phyloP scores from a whole-genome alignment of 2,113 vertebrate species.

The Rhadina sibilatrix region DNA sequence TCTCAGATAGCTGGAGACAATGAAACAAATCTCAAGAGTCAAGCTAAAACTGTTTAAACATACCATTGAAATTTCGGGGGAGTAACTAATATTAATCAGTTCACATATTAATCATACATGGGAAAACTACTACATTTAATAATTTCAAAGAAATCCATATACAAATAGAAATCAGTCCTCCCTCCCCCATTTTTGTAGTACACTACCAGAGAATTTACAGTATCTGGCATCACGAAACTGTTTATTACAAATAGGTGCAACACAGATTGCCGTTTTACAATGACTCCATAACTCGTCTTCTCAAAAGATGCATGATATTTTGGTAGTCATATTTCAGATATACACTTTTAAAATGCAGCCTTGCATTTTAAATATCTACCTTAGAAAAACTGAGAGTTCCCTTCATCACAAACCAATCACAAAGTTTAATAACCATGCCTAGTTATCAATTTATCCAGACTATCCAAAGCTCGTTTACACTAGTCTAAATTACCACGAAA shows the following conservation, averaged over 20 bases:
- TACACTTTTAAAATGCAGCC: not conserved
- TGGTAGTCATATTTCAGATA: not conserved
- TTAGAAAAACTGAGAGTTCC: not conserved
- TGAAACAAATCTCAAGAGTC: not conserved
- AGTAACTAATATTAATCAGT: not conserved
- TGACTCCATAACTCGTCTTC: not conserved
- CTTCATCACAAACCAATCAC: not conserved
- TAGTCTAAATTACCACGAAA: not conserved
- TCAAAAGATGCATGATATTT: not conserved
- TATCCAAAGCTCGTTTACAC: not conserved
- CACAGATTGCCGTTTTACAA: not conserved
- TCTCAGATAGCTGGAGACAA: not conserved
- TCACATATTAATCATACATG: not conserved
- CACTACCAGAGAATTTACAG: not conserved
- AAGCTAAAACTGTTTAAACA: not conserved
- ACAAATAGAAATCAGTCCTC: not conserved
- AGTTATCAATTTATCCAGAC: not conserved
- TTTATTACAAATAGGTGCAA: not conserved
- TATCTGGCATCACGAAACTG: not conserved
- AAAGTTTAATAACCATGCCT: conserved; percentile 10
- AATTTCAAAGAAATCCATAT: not conserved
- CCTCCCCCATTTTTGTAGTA: not conserved
- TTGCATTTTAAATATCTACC: not conserved
- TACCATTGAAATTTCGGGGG: not conserved
- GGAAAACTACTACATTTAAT: not conserved